Percentiles rank a stretch among this genome's conserved stretches.
Evolutionary conservation across 2,113 vertebrate species (phyloP).

Genomic region (Etheostoma spectabile): DNA sequence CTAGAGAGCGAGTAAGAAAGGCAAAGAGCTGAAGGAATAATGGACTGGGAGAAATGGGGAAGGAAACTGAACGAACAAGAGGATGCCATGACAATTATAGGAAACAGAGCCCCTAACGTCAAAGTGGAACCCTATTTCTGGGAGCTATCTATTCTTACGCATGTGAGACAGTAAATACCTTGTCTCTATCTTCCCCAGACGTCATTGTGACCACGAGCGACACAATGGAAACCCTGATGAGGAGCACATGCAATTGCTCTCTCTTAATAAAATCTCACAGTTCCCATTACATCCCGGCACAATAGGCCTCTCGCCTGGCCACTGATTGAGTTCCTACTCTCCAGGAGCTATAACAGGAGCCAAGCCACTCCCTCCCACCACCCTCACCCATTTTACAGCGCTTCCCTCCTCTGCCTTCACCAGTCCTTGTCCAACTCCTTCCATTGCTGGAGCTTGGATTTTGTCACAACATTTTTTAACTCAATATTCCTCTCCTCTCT

Average conservation of each 20-base stretch:
- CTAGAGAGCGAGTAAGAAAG: conserved; percentile 7
- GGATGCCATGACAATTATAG: conserved; percentile 77
- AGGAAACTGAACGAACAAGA: conserved; percentile 66
- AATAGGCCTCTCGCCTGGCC: conserved; percentile 79
- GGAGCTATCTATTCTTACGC: conserved; percentile 76
- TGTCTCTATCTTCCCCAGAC: conserved; percentile 76
- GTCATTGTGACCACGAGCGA: conserved; percentile 79
- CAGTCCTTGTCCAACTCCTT: conserved; percentile 12
- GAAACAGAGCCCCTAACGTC: conserved; percentile 66
- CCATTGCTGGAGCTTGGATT: neutral
- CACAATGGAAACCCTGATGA: conserved; percentile 85
- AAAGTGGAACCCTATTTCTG: conserved; percentile 74
- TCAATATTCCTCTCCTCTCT: neutral
- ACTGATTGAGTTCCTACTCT: conserved; percentile 85
- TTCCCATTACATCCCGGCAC: conserved; percentile 84
- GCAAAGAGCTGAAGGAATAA: conserved; percentile 50
- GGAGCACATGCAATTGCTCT: conserved; percentile 86
- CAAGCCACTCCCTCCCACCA: conserved; percentile 48
- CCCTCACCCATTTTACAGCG: conserved; percentile 35
- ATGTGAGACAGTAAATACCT: conserved; percentile 83
- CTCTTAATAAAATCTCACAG: conserved; percentile 88
- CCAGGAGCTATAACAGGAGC: conserved; percentile 77
- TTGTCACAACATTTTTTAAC: conserved; percentile 39
- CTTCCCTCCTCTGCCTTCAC: conserved; percentile 27
- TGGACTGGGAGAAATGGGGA: conserved; percentile 55